Base-by-base conservation (phyloP, 2,113 vertebrate species). In the Larimichthys crocea region DNA sequence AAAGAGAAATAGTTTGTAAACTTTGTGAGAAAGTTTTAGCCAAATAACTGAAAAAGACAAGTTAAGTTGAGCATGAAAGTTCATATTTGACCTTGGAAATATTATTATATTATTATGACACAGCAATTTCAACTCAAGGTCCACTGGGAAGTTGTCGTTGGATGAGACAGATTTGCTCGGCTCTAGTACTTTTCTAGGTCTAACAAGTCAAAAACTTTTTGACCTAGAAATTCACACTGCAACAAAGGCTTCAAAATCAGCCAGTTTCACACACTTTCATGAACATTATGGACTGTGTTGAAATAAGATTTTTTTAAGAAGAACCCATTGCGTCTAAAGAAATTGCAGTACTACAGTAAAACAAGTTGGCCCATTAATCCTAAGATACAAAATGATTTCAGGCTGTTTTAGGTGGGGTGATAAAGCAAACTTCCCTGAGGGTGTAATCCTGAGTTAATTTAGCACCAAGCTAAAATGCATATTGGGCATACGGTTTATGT, bases 361-460 rank as follows among this genome's bases (percentile, higher is more conserved):
- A n/a, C 16, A 22, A 24, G 1, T 29, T 29, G 56, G 17, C 48
- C 42, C 11, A 16, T 59, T 24, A 59, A 20, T 59, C 17, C 26
- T 4, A n/a, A 8, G 12, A 15, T 16, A 60, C 16, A 29, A 50
- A 49, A 22, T 61, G 0, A n/a, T 22, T 12, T 17, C 44, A 17
- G 29, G 29, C 26, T 22, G 17, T 26, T 42, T 50, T n/a, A 15
- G 26, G 8, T 31, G 40, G 31, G 15, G 2, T 19, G 20, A 68
- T 76, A 53, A 59, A 70, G 66, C 14, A 52, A 70, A 77, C 4
- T 52, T 55, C 67, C 55, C 46, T 49, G 24, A 67, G 42, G 55
- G 63, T 42, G 44, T 50, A 10, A 52, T 68, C n/a, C 44, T 42
- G 20, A 24, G 59, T 62, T 35, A 40, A 53, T 63, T 63, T 20